These are phyloP conservation scores for Salvator merianae DNA, from an alignment of 2,113 vertebrate genomes.

Conservation along the genomic window DNA sequence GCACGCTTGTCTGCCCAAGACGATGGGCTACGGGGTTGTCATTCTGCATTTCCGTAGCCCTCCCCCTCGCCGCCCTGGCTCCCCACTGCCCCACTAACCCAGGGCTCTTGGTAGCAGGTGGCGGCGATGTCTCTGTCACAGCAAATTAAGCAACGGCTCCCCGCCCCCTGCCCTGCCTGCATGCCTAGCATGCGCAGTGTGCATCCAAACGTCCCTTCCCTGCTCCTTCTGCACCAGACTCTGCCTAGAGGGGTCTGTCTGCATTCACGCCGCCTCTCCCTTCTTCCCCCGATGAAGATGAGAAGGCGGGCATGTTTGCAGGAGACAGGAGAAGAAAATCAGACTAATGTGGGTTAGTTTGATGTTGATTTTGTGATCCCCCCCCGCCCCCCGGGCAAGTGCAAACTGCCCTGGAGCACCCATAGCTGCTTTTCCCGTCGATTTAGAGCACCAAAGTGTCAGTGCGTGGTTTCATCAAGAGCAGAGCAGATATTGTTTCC, in stretches of 20 bases:
- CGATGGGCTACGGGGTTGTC: not conserved
- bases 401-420: not conserved
- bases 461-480: not conserved
- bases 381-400: not conserved
- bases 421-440: not conserved
- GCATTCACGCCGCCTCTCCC: not conserved
- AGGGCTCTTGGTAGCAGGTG: not conserved
- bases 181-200: too few species aligned
- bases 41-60: not conserved
- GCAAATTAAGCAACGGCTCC: not conserved
- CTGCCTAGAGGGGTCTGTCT: not conserved
- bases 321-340: too few species aligned
- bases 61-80: too few species aligned
- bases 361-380: too few species aligned
- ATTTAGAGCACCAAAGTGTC: not conserved
- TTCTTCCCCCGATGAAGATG: not conserved
- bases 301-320: not conserved
- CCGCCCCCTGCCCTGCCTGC: not conserved
- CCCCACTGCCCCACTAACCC: not conserved
- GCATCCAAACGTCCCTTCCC: not conserved
- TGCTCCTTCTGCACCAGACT: not conserved
- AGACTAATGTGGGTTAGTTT: not conserved
- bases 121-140: not conserved
- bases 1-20: not conserved
- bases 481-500: not conserved